These are phyloP conservation scores for Chelonus insularis DNA, from an alignment of 1,140 invertebrate genomes.

Conservation along the genomic window DNA sequence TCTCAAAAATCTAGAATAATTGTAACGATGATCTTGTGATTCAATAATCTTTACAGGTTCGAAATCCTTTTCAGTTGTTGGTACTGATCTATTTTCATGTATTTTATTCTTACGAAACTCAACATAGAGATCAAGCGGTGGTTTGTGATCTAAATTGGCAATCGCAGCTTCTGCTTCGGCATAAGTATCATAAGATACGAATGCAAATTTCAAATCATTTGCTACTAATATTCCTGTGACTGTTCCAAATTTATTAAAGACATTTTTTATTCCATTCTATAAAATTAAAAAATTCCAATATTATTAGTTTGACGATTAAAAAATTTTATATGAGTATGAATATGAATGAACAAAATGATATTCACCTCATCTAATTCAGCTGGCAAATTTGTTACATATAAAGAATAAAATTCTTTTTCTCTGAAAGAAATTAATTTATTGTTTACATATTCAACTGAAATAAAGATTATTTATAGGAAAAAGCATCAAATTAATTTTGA, in stretches of 20 bases:
- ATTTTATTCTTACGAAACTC: slow-evolving; percentile 33
- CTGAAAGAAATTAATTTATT: too few species aligned
- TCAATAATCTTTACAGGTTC: too few species aligned
- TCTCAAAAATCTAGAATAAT: too few species aligned
- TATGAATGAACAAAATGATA: neutral
- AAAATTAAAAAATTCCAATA: slow-evolving; percentile 11
- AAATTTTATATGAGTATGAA: slow-evolving; percentile 9
- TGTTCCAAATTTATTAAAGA: slow-evolving; percentile 45
- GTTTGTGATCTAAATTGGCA: slow-evolving; percentile 32
- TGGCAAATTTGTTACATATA: too few species aligned
- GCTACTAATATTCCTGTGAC: slow-evolving; percentile 35
- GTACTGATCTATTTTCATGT: too few species aligned
- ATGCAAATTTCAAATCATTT: slow-evolving; percentile 37
- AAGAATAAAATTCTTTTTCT: too few species aligned
- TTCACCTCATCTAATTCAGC: too few species aligned
- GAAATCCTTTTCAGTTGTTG: too few species aligned
- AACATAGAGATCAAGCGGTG: slow-evolving; percentile 40
- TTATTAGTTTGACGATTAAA: neutral
- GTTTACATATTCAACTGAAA: too few species aligned
- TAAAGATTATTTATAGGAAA: too few species aligned
- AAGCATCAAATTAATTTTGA: too few species aligned
- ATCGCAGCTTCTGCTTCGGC: slow-evolving; percentile 45
- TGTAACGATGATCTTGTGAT: too few species aligned
- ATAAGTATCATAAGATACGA: slow-evolving; percentile 39
- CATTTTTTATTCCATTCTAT: slow-evolving; percentile 39